Base-by-base conservation (phyloP, 1,140 invertebrate species). In the Drosophila athabasca region DNA sequence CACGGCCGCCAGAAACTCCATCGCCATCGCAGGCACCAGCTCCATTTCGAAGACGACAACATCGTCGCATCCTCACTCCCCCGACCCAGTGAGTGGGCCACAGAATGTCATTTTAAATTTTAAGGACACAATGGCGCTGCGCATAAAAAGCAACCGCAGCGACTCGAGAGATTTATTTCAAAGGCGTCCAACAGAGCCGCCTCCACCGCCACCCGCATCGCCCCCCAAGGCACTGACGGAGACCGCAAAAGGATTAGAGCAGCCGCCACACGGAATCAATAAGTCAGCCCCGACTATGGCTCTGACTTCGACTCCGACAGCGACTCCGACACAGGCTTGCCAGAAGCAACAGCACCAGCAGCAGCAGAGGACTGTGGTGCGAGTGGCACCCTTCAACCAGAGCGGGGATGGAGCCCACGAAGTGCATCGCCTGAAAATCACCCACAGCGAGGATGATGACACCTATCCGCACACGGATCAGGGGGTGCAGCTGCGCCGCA, bases 101-200 rank as follows among this genome's bases (percentile, higher is more conserved):
- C 74, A 80, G 69, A 88, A 89, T 93, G 54, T 91, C 92, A 73
- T 92, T 93, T 80, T 93, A 90, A 81, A 90, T 90, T 95, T 95
- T 92, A 92, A 94, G 92, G 94, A 97, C 84, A 96, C 96, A 15
- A 97, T 96, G 95, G 94, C 96, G 17, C 92, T 97, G 65, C 94
- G 95, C 74, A 92, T 94, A n/a, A 94, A 94, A 80, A 92, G 92
- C 70, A 94, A 93, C 78, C 91, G 94, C 83, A 93, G 92, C 48
- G 93, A 94, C 90, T 93, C 93, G 43, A 93, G 93, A 83, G 93
- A 94, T 92, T 93, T 94, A 78, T 94, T 94, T 84, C 81, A 90
- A 76, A 79, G 70, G 62, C 76, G 91, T 60, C 92, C 92, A 49
- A 82, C 70, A 22, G 84, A 90, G 59, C 92, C 92, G 31, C 92